Conservation (phyloP, 2,888 invertebrate genomes). For the Phengaris arion region DNA sequence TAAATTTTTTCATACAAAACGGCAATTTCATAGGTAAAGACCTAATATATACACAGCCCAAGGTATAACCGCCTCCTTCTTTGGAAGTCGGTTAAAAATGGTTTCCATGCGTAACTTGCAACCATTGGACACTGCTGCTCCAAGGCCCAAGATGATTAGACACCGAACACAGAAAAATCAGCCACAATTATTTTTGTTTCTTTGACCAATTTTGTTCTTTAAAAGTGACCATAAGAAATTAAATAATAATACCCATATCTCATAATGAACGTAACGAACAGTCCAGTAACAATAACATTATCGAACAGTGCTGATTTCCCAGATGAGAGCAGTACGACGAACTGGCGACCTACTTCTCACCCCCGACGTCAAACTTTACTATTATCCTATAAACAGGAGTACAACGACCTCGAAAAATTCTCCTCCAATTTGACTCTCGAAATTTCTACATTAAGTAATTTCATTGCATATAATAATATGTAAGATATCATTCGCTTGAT, state of each 20-base stretch:
- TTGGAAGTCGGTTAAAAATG: too few relatives aligned
- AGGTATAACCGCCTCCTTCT: too few relatives aligned
- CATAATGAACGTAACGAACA: neutral
- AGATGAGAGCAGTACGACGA: constrained; percentile 6
- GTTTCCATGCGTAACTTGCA: neutral
- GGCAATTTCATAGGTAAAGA: too few relatives aligned
- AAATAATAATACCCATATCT: neutral
- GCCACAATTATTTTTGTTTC: too few relatives aligned
- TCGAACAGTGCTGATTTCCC: constrained; percentile 16
- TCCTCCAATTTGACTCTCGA: neutral
- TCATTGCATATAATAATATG: neutral
- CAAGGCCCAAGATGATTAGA: neutral
- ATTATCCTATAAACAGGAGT: neutral
- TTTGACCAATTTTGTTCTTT: neutral
- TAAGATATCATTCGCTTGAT: neutral
- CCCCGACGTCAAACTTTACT: constrained; percentile 11
- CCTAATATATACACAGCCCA: too few relatives aligned
- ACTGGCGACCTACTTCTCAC: constrained; percentile 21
- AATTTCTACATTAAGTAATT: constrained; percentile 7
- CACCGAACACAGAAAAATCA: neutral
- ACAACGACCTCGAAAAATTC: constrained; percentile 10
- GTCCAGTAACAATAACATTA: constrained; percentile 10
- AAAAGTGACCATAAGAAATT: neutral
- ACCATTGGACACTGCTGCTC: neutral
- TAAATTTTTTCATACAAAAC: too few relatives aligned